Conservation (phyloP, 2,888 invertebrate species). For the Agriopis aurantiaria region DNA sequence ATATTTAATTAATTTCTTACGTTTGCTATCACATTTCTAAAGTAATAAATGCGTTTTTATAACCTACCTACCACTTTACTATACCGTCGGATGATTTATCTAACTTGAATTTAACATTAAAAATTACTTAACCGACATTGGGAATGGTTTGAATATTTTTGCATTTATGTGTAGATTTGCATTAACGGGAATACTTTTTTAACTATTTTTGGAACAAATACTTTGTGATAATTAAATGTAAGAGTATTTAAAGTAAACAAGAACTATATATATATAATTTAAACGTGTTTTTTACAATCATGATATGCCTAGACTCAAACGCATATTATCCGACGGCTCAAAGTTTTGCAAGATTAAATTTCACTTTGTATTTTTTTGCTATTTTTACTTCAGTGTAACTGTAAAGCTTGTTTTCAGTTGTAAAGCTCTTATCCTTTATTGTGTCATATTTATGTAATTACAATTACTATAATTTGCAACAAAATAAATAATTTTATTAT, state of each 20-base stretch:
- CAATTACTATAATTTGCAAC: background rate
- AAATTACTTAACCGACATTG: conserved; percentile 24
- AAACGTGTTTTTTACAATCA: background rate
- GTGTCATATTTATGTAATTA: background rate
- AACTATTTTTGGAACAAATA: background rate
- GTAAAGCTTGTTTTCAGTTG: background rate
- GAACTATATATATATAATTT: background rate
- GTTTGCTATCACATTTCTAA: conserved; percentile 26
- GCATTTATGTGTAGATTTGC: conserved; percentile 14
- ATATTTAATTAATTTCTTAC: conserved; percentile 24
- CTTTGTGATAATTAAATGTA: background rate
- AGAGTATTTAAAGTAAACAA: background rate
- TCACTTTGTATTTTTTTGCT: background rate
- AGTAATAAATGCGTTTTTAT: conserved; percentile 38
- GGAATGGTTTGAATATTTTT: conserved; percentile 26
- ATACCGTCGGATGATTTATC: conserved; percentile 38
- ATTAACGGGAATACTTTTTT: background rate
- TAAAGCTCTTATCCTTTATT: background rate
- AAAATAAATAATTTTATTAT: background rate
- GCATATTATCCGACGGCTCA: conserved; percentile 15
- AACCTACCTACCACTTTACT: conserved; percentile 30
- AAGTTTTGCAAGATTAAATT: conserved; percentile 7
- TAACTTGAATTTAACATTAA: conserved; percentile 12
- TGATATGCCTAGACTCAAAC: background rate
- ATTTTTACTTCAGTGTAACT: background rate